Conservation (phyloP, 2,888 invertebrate genomes). For the Amphipyra berbera region DNA sequence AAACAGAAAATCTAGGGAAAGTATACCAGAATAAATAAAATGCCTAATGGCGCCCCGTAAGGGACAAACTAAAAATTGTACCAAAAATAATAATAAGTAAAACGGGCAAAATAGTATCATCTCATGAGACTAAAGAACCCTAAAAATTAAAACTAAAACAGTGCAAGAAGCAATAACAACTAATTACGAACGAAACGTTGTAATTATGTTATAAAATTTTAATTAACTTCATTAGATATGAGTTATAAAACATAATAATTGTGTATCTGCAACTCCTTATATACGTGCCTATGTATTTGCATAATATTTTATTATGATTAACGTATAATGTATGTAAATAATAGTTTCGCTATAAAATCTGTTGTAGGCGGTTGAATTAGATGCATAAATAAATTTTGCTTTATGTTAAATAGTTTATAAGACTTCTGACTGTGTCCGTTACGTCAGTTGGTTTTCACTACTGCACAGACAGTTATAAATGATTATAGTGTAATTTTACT, state of each 20-base stretch:
- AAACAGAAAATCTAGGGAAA: no score
- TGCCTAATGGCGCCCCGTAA: no score
- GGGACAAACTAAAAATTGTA: no score
- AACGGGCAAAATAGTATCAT: background rate
- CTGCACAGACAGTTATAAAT: no score
- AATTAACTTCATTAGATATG: constrained; percentile 54
- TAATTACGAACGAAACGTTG: constrained; percentile 43
- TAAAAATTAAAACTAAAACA: constrained; percentile 2
- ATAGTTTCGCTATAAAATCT: constrained; percentile 21
- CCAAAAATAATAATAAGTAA: no score
- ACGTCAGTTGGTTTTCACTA: no score
- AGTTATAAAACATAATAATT: constrained; percentile 52
- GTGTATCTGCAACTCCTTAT: constrained; percentile 30
- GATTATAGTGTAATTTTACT: no score
- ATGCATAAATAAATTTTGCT: background rate
- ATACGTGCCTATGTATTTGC: constrained; percentile 21
- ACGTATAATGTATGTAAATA: constrained; percentile 14
- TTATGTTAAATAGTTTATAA: background rate
- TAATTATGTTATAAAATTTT: constrained; percentile 58
- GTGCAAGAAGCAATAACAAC: constrained; percentile 33
- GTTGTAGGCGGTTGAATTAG: constrained; percentile 5
- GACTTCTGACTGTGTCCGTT: background rate
- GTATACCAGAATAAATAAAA: no score
- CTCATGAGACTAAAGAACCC: constrained; percentile 1
- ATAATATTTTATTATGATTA: constrained; percentile 27